Conservation (phyloP, 2,888 invertebrate genomes). For the Syritta pipiens region DNA sequence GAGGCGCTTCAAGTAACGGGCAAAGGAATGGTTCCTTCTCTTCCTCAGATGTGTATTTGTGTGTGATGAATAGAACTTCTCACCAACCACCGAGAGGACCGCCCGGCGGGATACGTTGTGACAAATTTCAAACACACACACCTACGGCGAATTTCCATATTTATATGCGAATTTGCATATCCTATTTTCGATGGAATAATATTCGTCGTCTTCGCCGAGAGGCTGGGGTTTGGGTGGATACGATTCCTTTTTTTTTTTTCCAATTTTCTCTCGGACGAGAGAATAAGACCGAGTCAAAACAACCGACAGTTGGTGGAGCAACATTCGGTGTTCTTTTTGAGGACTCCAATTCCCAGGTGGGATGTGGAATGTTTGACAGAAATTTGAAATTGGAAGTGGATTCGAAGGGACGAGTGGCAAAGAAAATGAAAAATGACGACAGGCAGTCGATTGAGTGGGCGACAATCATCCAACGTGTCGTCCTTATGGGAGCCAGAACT, state of each 20-base stretch:
- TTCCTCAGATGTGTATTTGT: no score
- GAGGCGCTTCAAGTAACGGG: constrained; percentile 12
- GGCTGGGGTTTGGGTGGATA: not conserved
- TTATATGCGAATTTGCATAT: constrained; percentile 59
- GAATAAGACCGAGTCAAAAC: no score
- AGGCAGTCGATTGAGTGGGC: no score
- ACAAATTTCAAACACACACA: constrained; percentile 46
- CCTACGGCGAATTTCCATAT: constrained; percentile 38
- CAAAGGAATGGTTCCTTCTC: not conserved
- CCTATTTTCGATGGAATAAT: constrained; percentile 59
- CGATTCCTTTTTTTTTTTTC: not conserved
- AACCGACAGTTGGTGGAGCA: no score
- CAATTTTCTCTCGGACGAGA: not conserved
- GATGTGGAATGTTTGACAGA: not conserved
- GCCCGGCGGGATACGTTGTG: constrained; percentile 16
- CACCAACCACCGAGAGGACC: no score
- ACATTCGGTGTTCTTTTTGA: not conserved
- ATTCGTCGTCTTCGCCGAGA: constrained; percentile 7
- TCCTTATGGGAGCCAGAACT: no score
- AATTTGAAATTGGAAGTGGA: not conserved
- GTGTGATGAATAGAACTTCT: constrained; percentile 14
- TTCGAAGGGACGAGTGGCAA: no score
- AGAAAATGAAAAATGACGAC: no score
- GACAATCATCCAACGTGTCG: no score
- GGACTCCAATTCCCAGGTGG: not conserved